Conservation (phyloP, 2,888 invertebrate genomes). For the Rotaria macrura region DNA sequence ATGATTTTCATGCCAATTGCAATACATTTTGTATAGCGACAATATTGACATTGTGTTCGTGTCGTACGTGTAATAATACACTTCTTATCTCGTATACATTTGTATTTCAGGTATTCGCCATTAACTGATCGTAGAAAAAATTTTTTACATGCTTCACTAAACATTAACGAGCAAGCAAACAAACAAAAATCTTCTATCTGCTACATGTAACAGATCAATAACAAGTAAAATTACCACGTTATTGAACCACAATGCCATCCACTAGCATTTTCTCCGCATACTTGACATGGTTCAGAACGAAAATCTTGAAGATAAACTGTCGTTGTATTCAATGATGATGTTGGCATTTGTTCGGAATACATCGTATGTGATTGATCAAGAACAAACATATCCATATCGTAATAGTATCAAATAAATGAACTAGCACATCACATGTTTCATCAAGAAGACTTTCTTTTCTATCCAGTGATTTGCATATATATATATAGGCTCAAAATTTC, state of each 20-base stretch:
- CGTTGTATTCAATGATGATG: no score
- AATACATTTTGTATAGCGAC: conserved; percentile 32
- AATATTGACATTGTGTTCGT: conserved; percentile 33
- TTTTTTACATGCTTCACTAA: background rate
- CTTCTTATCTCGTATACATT: conserved; percentile 31
- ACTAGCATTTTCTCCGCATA: conserved; percentile 28
- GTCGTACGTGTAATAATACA: conserved; percentile 30
- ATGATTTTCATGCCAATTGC: conserved; percentile 29
- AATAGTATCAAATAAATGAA: background rate
- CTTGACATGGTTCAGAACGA: conserved; percentile 29
- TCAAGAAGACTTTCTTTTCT: background rate
- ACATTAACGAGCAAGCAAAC: no score
- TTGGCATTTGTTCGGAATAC: background rate
- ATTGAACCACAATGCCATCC: conserved; percentile 33
- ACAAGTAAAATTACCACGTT: background rate
- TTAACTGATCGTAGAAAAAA: background rate
- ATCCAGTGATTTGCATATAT: no score
- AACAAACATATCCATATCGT: background rate
- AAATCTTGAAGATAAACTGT: background rate
- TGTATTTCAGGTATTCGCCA: conserved; percentile 31
- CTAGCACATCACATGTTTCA: background rate
- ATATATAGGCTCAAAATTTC: background rate
- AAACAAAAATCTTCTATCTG: background rate
- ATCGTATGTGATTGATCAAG: background rate
- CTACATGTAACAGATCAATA: no score